Percentiles rank a stretch among this genome's conserved stretches.
These are phyloP conservation scores for Pseudopipra pipra DNA, from an alignment of 2,113 vertebrate species.

Conservation along the genomic window DNA sequence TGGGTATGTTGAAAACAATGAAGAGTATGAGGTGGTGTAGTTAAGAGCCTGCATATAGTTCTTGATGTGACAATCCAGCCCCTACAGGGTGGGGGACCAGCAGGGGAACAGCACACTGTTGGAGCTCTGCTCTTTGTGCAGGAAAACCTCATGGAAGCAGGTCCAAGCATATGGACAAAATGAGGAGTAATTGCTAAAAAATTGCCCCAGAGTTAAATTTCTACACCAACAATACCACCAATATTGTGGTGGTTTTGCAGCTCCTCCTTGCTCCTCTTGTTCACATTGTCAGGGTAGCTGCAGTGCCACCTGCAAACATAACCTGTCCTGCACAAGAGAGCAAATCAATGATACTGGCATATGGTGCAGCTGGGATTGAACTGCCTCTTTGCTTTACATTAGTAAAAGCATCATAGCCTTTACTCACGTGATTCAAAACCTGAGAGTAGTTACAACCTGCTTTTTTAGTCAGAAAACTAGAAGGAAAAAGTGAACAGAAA, in stretches of 20 bases:
- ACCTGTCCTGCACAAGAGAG: not conserved
- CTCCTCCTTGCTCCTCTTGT: not conserved
- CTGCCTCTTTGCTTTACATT: not conserved
- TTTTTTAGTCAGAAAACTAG: not conserved
- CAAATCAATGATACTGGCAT: not conserved
- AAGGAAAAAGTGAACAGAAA: not conserved
- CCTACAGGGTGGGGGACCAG: rapidly evolving
- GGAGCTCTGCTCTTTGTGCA: not conserved
- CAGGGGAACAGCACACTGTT: not conserved
- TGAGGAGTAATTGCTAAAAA: rapidly evolving
- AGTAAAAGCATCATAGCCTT: not conserved
- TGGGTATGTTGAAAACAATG: not conserved
- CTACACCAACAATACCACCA: not conserved
- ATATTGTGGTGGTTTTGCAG: not conserved
- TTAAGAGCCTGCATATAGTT: not conserved
- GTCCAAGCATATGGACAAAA: not conserved
- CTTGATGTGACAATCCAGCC: rapidly evolving
- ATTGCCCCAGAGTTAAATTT: not conserved
- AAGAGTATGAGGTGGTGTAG: not conserved
- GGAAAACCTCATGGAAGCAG: not conserved
- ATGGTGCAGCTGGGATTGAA: not conserved
- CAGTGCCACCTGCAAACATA: not conserved
- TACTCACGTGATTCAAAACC: not conserved
- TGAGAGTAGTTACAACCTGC: not conserved
- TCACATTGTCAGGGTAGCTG: not conserved